Conservation (phyloP, 2,888 invertebrate genomes). For the Protula sp. region DNA sequence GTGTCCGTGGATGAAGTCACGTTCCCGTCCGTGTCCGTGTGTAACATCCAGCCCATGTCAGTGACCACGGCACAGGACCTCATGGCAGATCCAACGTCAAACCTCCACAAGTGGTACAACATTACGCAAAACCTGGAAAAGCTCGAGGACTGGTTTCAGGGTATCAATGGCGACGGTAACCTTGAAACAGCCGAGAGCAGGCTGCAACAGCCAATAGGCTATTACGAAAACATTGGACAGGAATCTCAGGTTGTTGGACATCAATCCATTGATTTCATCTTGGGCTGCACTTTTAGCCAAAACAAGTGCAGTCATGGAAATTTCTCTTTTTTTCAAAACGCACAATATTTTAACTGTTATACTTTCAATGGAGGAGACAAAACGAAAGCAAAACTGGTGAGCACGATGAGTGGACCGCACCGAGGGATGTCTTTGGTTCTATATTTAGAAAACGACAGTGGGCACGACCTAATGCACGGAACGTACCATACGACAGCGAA, state of each 20-base stretch:
- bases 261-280: slow-evolving; percentile 34
- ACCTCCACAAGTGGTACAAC: slow-evolving; percentile 8
- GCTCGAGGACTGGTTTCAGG: background rate
- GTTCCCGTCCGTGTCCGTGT: slow-evolving; percentile 43
- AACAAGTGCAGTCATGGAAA: slow-evolving; percentile 31
- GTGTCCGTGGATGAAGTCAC: slow-evolving; percentile 31
- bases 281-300: slow-evolving; percentile 39
- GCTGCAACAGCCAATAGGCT: slow-evolving; percentile 21
- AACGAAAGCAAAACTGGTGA: slow-evolving; percentile 24
- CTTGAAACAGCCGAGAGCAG: slow-evolving; percentile 5
- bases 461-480: slow-evolving; percentile 36
- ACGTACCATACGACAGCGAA: slow-evolving; percentile 40
- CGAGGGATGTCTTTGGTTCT: slow-evolving; percentile 43
- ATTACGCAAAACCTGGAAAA: slow-evolving; percentile 7
- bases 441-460: slow-evolving; percentile 43
- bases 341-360: slow-evolving; percentile 46
- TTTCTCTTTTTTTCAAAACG: slow-evolving; percentile 38
- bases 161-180: background rate
- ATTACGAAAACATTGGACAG: slow-evolving; percentile 40
- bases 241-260: slow-evolving; percentile 37
- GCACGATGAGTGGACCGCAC: slow-evolving; percentile 44
- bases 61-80: slow-evolving; percentile 30
- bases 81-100: slow-evolving; percentile 1
- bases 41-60: slow-evolving; percentile 44
- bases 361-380: slow-evolving; percentile 40